Evolutionary conservation across 2,113 vertebrate species (phyloP), one percentile per base, ranked within the genome.

Genomic region (Dicerorhinus sumatrensis): DNA sequence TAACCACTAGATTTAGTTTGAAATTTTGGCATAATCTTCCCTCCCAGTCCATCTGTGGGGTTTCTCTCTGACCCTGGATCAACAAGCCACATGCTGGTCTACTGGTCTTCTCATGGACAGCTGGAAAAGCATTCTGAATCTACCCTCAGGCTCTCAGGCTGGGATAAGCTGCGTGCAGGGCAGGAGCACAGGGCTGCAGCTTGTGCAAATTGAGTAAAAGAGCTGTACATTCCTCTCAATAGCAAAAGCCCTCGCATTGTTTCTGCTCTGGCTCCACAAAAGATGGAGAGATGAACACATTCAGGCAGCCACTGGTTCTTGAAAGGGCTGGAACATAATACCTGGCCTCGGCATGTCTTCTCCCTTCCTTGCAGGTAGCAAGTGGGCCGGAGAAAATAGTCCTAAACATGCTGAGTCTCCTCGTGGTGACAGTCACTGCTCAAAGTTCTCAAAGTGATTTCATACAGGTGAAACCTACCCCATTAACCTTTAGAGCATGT

Each of bases 1-100:
- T 95, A 97, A 83, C 80, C 69, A 90, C 10, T 58, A 69, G 63
- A 75, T 87, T 96, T 63, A 82, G 93, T 92, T 80, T 82, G 96
- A 96, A 91, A 94, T 92, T 62, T 73, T 69, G 75, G 86, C 94
- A 76, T 31, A 29, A 51, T 86, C 56, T 94, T 82, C 77, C 72
- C 48, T 83, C 42, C 76, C 80, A 29, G 33, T 58, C 91, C 36
- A 63, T 51, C 33, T 79, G 67, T 17, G 46, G 69, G 65, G 72
- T 75, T 92, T 92, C 56, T 72, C 93, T 94, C 70, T 70, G 80
- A 70, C 79, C 48, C 73, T 58, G 48, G 83, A 97, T 91, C 97
- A 96, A 86, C 31, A 96, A 93, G 69, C 48, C 4, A 10, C 81
- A 92, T 4, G 8, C 62, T 81, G 54, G 62, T 60, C 76, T 62